Conservation (phyloP, 2,797 vertebrate species). For the Parauchenoglanis punctatus region DNA sequence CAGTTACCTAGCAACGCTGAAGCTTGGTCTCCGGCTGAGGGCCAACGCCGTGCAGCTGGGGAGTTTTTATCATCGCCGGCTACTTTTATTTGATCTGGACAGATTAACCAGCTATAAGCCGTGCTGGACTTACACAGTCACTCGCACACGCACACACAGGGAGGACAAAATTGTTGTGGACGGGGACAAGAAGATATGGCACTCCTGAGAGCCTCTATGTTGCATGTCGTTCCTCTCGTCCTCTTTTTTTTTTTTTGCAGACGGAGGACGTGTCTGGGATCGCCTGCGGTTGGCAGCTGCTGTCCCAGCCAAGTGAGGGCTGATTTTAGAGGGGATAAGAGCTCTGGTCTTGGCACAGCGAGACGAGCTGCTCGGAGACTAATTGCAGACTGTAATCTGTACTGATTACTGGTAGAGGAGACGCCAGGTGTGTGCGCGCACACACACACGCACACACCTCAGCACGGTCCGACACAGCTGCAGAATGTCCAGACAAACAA, state of each 20-base stretch:
- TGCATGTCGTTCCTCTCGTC: not conserved
- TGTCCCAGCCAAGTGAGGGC: slow-evolving; percentile 20
- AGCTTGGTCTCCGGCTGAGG: slow-evolving; percentile 78
- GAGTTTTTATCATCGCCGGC: slow-evolving; percentile 71
- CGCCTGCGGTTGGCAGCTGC: slow-evolving; percentile 36
- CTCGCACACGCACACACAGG: slow-evolving; percentile 1
- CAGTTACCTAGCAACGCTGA: slow-evolving; percentile 83
- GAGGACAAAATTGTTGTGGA: slow-evolving; percentile 18
- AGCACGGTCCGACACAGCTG: slow-evolving; percentile 48
- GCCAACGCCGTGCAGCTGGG: slow-evolving; percentile 62
- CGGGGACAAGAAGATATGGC: slow-evolving; percentile 11
- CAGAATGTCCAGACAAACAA: slow-evolving; percentile 53
- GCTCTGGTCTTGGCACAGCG: slow-evolving; percentile 40
- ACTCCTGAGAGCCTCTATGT: not conserved
- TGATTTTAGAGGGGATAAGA: slow-evolving; percentile 55
- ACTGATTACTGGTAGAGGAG: slow-evolving; percentile 59
- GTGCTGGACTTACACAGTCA: slow-evolving; percentile 13
- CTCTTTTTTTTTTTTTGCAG: slow-evolving; percentile 1
- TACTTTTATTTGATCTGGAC: slow-evolving; percentile 83
- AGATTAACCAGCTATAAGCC: slow-evolving; percentile 76
- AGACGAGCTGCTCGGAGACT: slow-evolving; percentile 60
- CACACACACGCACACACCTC: slow-evolving; percentile 25
- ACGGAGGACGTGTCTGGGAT: slow-evolving; percentile 43
- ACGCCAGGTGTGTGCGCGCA: slow-evolving; percentile 52
- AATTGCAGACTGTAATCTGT: slow-evolving; percentile 63